A percentile compares a stretch with the other conserved stretches of the same genome.
Conservation (phyloP, 2,888 invertebrate genomes). For the Dolomedes plantarius region DNA sequence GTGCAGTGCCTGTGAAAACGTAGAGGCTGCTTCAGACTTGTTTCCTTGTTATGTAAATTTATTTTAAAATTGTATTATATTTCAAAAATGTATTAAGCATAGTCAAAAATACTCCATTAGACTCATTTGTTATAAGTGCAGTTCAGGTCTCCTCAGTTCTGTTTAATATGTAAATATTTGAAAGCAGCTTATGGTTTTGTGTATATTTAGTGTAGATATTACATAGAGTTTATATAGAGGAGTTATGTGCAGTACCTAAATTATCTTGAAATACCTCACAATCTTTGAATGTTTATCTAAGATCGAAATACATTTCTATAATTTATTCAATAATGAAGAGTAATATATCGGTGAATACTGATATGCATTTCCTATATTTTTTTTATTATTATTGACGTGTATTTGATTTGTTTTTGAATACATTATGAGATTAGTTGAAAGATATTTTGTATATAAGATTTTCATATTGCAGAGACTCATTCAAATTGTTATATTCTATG, state of each 20-base stretch:
- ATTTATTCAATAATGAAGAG: neutral
- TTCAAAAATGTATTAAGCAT: slow-evolving; percentile 29
- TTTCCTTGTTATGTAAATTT: slow-evolving; percentile 35
- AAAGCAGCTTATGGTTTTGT: slow-evolving; percentile 31
- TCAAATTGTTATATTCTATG: too few relatives aligned
- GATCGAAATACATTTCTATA: neutral
- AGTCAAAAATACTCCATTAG: slow-evolving; percentile 27
- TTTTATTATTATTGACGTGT: too few relatives aligned
- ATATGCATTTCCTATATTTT: too few relatives aligned
- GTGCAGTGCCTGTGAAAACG: slow-evolving; percentile 19
- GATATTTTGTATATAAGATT: too few relatives aligned
- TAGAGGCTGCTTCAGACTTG: neutral
- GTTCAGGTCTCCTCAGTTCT: slow-evolving; percentile 8
- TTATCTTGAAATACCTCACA: slow-evolving; percentile 3
- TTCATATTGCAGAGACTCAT: too few relatives aligned
- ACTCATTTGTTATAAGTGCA: slow-evolving; percentile 27
- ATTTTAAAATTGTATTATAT: slow-evolving; percentile 37
- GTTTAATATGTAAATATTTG: slow-evolving; percentile 28
- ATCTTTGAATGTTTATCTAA: neutral
- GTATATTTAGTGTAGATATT: slow-evolving; percentile 61
- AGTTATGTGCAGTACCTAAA: neutral
- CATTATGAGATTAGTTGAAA: too few relatives aligned
- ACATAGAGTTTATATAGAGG: slow-evolving; percentile 34
- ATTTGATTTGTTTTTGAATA: too few relatives aligned
- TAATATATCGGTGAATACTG: neutral